Evolutionary conservation across 2,888 invertebrate genomes (phyloP).

Genomic region (Diogma glabrata): DNA sequence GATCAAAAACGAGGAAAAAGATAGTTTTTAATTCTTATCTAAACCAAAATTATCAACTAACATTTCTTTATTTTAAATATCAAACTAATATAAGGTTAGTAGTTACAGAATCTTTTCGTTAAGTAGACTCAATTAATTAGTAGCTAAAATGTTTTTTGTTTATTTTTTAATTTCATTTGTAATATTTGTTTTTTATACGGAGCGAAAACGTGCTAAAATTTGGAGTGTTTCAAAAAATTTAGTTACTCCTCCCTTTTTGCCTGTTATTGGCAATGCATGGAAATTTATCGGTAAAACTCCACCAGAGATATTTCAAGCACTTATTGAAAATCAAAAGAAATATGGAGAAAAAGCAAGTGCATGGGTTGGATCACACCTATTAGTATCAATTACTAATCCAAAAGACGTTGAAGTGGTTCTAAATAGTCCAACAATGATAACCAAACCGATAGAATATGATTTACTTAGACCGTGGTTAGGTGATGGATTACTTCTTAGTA

Average conservation of each 20-base stretch:
- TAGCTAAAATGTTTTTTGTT: too few species aligned
- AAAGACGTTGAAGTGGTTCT: constrained; percentile 26
- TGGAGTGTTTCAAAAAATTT: constrained; percentile 25
- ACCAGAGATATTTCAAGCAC: constrained; percentile 23
- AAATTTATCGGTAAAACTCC: constrained; percentile 37
- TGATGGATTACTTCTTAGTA: constrained; percentile 43
- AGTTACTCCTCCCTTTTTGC: constrained; percentile 34
- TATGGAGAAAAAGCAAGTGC: constrained; percentile 27
- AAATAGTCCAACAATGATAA: constrained; percentile 29
- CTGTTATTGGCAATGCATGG: constrained; percentile 41
- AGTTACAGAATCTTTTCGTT: too few species aligned
- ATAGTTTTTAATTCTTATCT: too few species aligned
- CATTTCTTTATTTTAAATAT: too few species aligned
- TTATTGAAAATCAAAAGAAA: constrained; percentile 30
- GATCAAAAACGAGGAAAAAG: too few species aligned
- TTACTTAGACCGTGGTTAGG: constrained; percentile 41
- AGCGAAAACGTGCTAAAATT: too few species aligned
- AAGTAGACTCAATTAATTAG: too few species aligned
- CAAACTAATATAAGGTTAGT: too few species aligned
- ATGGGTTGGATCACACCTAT: constrained; percentile 20
- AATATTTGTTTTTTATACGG: too few species aligned
- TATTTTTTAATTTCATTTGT: too few species aligned
- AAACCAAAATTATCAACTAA: too few species aligned
- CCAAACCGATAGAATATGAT: constrained; percentile 43
- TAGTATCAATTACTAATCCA: constrained; percentile 27